phyloP scores from a whole-genome alignment of 2,113 vertebrate genomes.

The Vireo altiloquus region DNA sequence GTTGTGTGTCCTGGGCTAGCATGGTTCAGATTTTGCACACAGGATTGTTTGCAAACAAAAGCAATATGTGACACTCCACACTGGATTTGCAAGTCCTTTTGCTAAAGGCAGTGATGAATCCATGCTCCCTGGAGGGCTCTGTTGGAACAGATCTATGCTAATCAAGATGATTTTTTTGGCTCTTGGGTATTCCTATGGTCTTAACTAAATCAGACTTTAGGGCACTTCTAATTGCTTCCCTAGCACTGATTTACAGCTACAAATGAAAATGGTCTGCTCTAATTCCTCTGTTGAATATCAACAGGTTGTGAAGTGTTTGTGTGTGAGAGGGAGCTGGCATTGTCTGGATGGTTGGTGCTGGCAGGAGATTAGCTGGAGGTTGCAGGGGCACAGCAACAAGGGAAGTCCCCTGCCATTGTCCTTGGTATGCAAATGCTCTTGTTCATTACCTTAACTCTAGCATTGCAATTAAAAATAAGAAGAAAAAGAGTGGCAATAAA shows the following conservation, averaged over 20 bases:
- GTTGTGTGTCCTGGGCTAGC: neutral
- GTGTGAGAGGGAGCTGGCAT: neutral
- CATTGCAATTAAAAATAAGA: neutral
- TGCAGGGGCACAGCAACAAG: neutral
- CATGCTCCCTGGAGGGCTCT: neutral
- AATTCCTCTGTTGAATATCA: neutral
- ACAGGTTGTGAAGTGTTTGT: neutral
- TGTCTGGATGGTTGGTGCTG: neutral
- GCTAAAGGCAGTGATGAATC: neutral
- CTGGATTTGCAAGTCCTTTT: neutral
- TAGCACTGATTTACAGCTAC: neutral
- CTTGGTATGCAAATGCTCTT: neutral
- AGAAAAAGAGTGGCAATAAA: neutral
- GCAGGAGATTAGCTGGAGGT: neutral
- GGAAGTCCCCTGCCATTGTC: neutral
- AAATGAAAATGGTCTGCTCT: neutral
- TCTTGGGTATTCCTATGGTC: neutral
- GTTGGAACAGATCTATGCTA: neutral
- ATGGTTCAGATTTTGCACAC: neutral
- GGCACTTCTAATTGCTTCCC: neutral
- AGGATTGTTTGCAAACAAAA: neutral
- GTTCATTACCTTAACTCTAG: neutral
- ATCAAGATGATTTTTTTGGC: neutral
- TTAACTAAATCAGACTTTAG: constrained; percentile 5
- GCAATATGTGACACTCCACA: neutral